A percentile compares a stretch with the other conserved stretches of the same genome.
These are phyloP conservation scores for Vombatus ursinus DNA, from an alignment of 2,113 vertebrate genomes.

Conservation along the genomic window DNA sequence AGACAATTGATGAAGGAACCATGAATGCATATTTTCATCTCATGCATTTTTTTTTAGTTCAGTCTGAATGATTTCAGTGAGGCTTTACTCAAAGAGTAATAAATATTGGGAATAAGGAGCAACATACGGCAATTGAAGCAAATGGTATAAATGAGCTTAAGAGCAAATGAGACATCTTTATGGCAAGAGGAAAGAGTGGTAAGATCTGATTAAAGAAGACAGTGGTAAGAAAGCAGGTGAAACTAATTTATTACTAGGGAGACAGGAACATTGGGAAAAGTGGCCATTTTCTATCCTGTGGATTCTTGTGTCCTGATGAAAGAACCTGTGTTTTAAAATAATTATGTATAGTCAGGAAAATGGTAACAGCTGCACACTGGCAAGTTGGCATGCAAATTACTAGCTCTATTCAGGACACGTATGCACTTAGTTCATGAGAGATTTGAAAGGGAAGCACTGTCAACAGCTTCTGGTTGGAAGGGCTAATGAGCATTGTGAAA, in stretches of 20 bases:
- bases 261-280: conserved; percentile 8
- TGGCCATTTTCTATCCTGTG: conserved; percentile 49
- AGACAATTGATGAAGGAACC: neutral
- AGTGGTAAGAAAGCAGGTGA: conserved; percentile 31
- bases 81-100: conserved; percentile 58
- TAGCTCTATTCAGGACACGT: conserved; percentile 69
- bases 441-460: conserved; percentile 62
- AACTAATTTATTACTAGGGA: conserved; percentile 43
- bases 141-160: conserved; percentile 66
- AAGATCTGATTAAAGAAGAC: conserved; percentile 31
- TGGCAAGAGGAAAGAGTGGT: conserved; percentile 39
- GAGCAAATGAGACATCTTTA: conserved; percentile 64
- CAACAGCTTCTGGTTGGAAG: conserved; percentile 51
- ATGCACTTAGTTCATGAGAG: conserved; percentile 71
- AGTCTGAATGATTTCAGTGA: conserved; percentile 66
- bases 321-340: conserved; percentile 70
- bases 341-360: conserved; percentile 71
- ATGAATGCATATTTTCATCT: neutral
- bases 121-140: conserved; percentile 66
- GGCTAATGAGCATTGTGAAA: conserved; percentile 56
- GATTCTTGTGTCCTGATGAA: conserved; percentile 56
- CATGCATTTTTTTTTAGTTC: conserved; percentile 57
- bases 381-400: conserved; percentile 75
- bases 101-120: conserved; percentile 68
- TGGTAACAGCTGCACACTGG: conserved; percentile 75